Conservation (phyloP, 2,888 invertebrate genomes). For the Drosophila subsilvestris region DNA sequence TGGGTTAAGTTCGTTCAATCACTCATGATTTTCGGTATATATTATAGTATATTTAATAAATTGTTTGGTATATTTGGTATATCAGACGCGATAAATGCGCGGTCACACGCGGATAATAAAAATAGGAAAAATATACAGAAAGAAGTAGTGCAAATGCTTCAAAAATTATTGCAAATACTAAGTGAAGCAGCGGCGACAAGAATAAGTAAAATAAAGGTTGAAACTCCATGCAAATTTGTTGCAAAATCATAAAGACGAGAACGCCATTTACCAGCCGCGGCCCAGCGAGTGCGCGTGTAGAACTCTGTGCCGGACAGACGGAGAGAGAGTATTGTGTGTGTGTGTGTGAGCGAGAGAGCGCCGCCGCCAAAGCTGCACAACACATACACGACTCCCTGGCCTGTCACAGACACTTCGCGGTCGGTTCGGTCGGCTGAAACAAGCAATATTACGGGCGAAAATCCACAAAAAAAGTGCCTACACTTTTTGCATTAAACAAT, state of each 20-base stretch:
- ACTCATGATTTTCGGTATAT: too few relatives aligned
- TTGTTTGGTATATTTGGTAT: too few relatives aligned
- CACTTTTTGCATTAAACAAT: constrained; percentile 57
- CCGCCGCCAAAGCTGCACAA: constrained; percentile 64
- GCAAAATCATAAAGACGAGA: constrained; percentile 67
- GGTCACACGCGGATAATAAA: constrained; percentile 29
- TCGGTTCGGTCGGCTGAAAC: constrained; percentile 72
- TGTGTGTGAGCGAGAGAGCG: constrained; percentile 61
- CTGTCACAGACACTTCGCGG: constrained; percentile 71
- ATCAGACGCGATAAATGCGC: constrained; percentile 22
- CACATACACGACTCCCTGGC: constrained; percentile 66
- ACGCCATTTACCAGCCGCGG: constrained; percentile 65
- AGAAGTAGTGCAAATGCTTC: constrained; percentile 38
- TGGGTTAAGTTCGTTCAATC: too few relatives aligned
- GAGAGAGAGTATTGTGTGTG: constrained; percentile 32
- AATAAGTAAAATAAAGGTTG: constrained; percentile 48
- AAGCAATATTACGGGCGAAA: constrained; percentile 76
- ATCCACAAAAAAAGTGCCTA: constrained; percentile 64
- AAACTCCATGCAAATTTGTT: constrained; percentile 59
- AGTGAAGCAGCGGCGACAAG: constrained; percentile 6
- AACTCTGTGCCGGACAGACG: constrained; percentile 31
- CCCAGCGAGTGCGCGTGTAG: constrained; percentile 44
- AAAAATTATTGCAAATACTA: constrained; percentile 20
- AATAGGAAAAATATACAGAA: constrained; percentile 40
- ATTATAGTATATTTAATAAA: not conserved